Evolutionary conservation across 2,888 invertebrate genomes (phyloP).

Genomic region (Cremastinae sp.): DNA sequence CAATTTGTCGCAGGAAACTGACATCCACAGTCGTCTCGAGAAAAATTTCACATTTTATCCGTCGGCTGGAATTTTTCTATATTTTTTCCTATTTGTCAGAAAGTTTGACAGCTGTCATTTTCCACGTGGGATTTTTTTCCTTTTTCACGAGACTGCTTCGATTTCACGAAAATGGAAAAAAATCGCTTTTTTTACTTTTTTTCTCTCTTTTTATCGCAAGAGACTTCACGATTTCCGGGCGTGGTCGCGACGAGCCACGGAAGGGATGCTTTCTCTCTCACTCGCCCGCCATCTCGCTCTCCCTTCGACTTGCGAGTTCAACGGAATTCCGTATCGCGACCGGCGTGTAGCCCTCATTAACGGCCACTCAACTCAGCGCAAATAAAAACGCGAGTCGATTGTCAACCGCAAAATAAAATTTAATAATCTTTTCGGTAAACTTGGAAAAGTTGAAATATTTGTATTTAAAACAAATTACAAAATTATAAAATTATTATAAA

Average conservation of each 20-base stretch:
- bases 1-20: not conserved
- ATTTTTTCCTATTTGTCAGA: not conserved
- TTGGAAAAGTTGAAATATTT: no score
- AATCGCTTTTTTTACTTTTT: slow-evolving; percentile 25
- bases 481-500: not conserved
- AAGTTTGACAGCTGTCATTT: not conserved
- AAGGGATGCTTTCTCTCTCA: slow-evolving; percentile 40
- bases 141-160: not conserved
- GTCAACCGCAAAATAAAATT: slow-evolving; percentile 20
- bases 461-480: not conserved
- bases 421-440: no score
- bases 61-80: slow-evolving; percentile 11
- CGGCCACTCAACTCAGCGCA: slow-evolving; percentile 58
- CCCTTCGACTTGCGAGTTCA: slow-evolving; percentile 43
- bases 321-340: slow-evolving; percentile 57
- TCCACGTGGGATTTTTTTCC: not conserved
- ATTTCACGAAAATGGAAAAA: not conserved
- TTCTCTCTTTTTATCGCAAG: slow-evolving; percentile 21
- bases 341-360: slow-evolving; percentile 56
- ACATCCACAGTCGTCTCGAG: slow-evolving; percentile 46
- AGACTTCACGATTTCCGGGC: slow-evolving; percentile 47
- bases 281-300: slow-evolving; percentile 20
- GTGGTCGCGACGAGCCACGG: slow-evolving; percentile 44
- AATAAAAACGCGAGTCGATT: slow-evolving; percentile 54
- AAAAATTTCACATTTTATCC: slow-evolving; percentile 24